Conservation (phyloP, 30 jellyfish, hydroid and myxozoan species). For the Turritopsis dohrnii region DNA sequence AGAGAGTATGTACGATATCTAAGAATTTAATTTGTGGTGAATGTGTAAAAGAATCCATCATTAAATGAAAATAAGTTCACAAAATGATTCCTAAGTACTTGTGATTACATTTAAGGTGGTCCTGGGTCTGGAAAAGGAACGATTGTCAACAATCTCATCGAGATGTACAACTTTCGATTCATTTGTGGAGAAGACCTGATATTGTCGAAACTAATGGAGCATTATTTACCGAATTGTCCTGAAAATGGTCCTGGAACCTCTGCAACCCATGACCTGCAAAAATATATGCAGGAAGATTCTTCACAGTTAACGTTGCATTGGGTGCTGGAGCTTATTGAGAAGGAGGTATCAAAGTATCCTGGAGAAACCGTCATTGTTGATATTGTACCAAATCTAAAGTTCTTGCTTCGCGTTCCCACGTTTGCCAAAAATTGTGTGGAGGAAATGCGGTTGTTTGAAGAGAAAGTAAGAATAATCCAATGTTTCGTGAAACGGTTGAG, state of each 20-base stretch:
- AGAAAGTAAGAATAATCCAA: conserved; percentile 36
- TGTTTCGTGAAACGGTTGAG: too few species aligned
- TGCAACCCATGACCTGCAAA: conserved; percentile 42
- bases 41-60: too few species aligned
- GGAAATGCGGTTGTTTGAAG: conserved; percentile 62
- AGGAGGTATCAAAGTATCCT: conserved; percentile 42
- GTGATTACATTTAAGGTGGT: conserved; percentile 58
- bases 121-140: conserved; percentile 97
- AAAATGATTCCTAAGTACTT: too few species aligned
- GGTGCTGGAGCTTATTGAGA: conserved; percentile 67
- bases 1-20: too few species aligned
- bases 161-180: conserved; percentile 64
- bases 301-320: conserved; percentile 50
- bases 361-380: conserved; percentile 71
- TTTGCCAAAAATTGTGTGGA: conserved; percentile 55
- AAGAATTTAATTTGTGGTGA: too few species aligned
- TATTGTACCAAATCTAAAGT: conserved; percentile 76
- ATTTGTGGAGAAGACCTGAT: conserved; percentile 74
- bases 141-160: conserved; percentile 69
- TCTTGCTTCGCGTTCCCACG: conserved; percentile 43
- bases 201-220: conserved; percentile 42
- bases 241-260: conserved; percentile 6
- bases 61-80: too few species aligned
- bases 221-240: conserved; percentile 34
- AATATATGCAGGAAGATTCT: conserved; percentile 51